Evolutionary conservation across 2,888 invertebrate species (phyloP).

Genomic region (Drosophila mercatorum): DNA sequence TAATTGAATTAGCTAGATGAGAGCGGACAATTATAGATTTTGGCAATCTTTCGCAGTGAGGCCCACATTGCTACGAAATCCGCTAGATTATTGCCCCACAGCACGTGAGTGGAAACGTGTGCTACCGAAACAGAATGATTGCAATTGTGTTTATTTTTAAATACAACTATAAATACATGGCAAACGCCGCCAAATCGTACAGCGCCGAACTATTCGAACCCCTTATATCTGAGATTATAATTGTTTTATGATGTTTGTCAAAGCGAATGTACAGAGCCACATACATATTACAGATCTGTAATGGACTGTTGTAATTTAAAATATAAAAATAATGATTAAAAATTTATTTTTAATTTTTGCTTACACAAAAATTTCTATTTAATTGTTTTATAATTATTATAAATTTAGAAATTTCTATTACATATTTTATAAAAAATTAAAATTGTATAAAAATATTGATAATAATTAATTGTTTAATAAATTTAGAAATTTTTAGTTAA

Average conservation of each 20-base stretch:
- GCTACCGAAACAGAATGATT: constrained; percentile 44
- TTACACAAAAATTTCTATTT: no score
- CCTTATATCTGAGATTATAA: constrained; percentile 45
- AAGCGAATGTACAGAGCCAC: not conserved
- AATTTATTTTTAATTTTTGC: no score
- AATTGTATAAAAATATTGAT: no score
- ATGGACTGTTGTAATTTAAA: not conserved
- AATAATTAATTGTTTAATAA: no score
- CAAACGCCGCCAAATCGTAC: constrained; percentile 10
- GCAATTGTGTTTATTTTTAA: constrained; percentile 57
- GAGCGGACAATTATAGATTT: constrained; percentile 44
- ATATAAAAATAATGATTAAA: no score
- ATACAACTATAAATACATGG: constrained; percentile 41
- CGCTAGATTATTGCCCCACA: constrained; percentile 73
- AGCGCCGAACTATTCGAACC: constrained; percentile 34
- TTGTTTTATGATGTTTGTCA: constrained; percentile 38
- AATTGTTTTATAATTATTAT: no score
- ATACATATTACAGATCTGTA: not conserved
- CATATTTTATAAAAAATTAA: no score
- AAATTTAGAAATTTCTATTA: not conserved
- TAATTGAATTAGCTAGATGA: constrained; percentile 53
- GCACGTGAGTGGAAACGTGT: constrained; percentile 62
- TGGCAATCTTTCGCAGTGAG: constrained; percentile 31
- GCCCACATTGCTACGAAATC: constrained; percentile 60
- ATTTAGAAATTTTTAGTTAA: not conserved